Base-by-base conservation (phyloP, 2,797 vertebrate genomes). In the Syndactyla subalaris region DNA sequence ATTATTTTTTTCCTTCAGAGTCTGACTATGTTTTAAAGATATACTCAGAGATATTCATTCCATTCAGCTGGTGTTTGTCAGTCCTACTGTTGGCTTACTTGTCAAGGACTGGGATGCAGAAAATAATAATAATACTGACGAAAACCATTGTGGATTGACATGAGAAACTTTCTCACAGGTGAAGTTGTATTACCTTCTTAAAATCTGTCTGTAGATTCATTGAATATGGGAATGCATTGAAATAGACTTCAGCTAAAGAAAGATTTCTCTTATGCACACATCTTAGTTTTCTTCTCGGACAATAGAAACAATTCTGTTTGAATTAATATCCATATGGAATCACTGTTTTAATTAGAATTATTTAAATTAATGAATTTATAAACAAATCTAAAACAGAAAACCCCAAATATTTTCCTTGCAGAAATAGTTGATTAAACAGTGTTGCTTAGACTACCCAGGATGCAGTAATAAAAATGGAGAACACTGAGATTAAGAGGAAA, bases 331-430 rank as follows among this genome's bases (percentile, higher is more conserved):
- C 29, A 32, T 45, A 51, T 39, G 7, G 24, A 68, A 14, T n/a
- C 20, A 29, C 6, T 39, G 7, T 72, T 87, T 51, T 23, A 87
- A 76, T 57, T 48, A 68, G 10, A 87, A 85, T 12, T 24, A 46
- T 32, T 76, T 39, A 54, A 70, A 82, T 55, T 4, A 78, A 59
- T 55, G 8, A 48, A 38, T 77, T 81, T 59, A 39, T 41, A 72
- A 73, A 57, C 2, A 72, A 39, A 5, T 3, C n/a, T 41, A 5
- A 26, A 38, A 27, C 3, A 52, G 52, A 66, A 16, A 55, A 11
- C 6, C 29, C 10, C 51, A 1, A 43, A 2, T 2, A 3, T 19
- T 61, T 63, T 76, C 27, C 65, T 52, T 72, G 0, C 20, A 46
- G 20, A 70, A 70, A 79, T 51, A 49, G 3, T 70, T 58, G 32